These are phyloP conservation scores for Eubucco bourcierii DNA, from an alignment of 2,113 vertebrate genomes.

Conservation along the genomic window DNA sequence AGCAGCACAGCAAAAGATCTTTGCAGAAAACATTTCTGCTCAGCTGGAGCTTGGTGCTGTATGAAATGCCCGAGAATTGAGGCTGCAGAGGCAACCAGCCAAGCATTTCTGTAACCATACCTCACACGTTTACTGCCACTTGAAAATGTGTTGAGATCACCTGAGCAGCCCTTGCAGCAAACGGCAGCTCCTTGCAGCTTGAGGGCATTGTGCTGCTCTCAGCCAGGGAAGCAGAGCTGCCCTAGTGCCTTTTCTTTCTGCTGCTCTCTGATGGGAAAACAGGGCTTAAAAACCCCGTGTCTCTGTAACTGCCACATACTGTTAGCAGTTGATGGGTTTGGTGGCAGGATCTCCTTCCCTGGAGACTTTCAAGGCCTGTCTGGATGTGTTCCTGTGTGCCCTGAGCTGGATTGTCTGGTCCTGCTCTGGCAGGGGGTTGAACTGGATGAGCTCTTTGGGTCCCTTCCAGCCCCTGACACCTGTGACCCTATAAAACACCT, in stretches of 20 bases:
- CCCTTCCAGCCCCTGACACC: no score
- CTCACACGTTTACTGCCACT: not conserved
- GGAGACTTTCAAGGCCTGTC: no score
- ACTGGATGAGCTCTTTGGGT: no score
- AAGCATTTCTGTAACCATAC: not conserved
- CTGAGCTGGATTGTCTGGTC: no score
- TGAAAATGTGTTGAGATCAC: not conserved
- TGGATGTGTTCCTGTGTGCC: no score
- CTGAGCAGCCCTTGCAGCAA: not conserved
- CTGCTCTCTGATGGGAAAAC: not conserved
- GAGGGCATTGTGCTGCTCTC: not conserved
- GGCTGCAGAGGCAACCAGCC: not conserved
- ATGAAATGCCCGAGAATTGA: constrained; percentile 4
- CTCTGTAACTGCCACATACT: not conserved
- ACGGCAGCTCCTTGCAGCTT: not conserved
- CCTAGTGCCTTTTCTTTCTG: not conserved
- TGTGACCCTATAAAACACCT: not conserved
- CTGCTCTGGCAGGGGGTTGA: no score
- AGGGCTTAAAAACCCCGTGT: not conserved
- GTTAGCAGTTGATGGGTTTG: not conserved
- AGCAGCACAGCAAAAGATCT: not conserved
- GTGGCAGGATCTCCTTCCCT: not conserved
- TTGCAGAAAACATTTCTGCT: not conserved
- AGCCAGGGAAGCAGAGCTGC: not conserved
- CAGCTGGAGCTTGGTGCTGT: not conserved